Evolutionary conservation across 2,113 vertebrate species (phyloP), one percentile per base, ranked within the genome.

Genomic region (Triplophysa tibetana): DNA sequence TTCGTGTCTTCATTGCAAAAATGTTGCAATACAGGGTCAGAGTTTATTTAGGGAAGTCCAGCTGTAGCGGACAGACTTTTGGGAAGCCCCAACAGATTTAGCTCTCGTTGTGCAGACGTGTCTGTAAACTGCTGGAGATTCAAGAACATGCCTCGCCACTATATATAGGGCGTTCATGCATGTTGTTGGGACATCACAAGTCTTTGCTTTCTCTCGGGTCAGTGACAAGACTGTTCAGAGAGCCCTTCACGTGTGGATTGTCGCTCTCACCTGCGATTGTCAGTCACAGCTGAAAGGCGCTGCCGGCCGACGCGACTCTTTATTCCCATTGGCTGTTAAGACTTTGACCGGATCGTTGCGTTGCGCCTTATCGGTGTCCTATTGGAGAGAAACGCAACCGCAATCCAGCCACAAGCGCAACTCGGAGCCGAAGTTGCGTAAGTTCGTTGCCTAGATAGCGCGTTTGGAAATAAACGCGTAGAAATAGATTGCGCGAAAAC

Each of bases 11-110:
- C 14, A 48, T 75, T 48, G 62, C 72, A 19, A 77, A 38, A 77
- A 12, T 78, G 69, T 69, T 69, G 69, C 63, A 84, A 84, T 13
- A 70, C 14, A 38, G 64, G 69, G 45, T 33, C 58, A 75, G 50
- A 56, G n/a, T 78, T 73, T 73, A 75, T 81, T 50, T 70, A 86
- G 85, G 85, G 78, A 24, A 86, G 79, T 88, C 88, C 87, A 24
- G 58, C 21, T 75, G 73, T 63, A 48, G 10, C 58, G 33, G 23
- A 14, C 61, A 21, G 45, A 12, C 75, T 52, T 50, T 77, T 54
- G 92, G 90, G 82, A 91, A 92, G 79, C 89, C 88, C 91, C 73
- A 26, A 83, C 89, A 91, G 90, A 92, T 92, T 87, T 93, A 93
- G 82, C 81, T 80, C 38, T 65, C 29, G 58, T 52, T 61, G 23